These are phyloP conservation scores for Phaethon lepturus DNA, from an alignment of 2,113 vertebrate genomes.

Conservation along the genomic window DNA sequence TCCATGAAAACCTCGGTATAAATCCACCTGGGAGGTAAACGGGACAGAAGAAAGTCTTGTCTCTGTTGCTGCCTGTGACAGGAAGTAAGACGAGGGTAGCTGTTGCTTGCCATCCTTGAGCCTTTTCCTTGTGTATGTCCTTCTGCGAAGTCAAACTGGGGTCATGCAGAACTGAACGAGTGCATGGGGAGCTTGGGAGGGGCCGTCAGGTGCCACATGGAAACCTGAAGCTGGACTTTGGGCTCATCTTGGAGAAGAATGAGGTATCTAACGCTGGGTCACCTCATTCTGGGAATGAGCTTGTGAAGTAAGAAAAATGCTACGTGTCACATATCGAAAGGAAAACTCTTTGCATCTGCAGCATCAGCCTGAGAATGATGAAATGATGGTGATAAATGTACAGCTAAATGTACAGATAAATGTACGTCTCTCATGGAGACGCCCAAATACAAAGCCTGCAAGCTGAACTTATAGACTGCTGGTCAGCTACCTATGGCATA, in stretches of 20 bases:
- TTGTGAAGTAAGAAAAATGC: not conserved
- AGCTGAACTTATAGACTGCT: not conserved
- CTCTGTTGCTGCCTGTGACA: not conserved
- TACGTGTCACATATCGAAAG: not conserved
- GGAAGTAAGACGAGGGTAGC: not conserved
- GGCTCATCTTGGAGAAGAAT: rapidly evolving
- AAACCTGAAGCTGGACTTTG: not conserved
- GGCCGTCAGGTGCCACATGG: not conserved
- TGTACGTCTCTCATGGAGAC: not conserved
- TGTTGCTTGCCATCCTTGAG: not conserved
- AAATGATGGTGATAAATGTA: not conserved
- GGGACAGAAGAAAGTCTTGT: not conserved
- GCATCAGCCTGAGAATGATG: not conserved
- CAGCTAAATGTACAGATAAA: not conserved
- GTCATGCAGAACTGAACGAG: rapidly evolving
- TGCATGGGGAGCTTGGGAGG: not conserved
- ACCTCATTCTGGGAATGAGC: not conserved
- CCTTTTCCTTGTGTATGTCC: not conserved
- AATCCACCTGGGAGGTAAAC: not conserved
- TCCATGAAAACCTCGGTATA: not conserved
- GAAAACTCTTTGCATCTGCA: not conserved
- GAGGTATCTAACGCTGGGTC: not conserved
- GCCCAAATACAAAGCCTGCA: not conserved
- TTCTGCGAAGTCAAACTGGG: not conserved
- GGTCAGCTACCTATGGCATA: not conserved